Base-by-base conservation (phyloP, 2,113 vertebrate species). In the Ptilonorhynchus violaceus region DNA sequence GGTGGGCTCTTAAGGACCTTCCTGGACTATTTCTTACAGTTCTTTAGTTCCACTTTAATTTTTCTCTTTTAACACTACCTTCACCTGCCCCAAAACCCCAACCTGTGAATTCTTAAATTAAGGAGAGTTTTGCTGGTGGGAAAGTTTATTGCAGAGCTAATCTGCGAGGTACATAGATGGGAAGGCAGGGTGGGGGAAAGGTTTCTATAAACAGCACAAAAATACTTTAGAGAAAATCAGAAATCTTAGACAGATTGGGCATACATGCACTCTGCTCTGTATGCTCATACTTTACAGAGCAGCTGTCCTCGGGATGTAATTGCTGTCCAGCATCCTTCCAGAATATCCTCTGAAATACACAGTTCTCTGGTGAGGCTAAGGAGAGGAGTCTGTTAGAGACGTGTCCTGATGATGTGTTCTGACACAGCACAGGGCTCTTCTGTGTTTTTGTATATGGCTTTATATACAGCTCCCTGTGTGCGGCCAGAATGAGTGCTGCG, bases 181-280 rank as follows among this genome's bases (percentile, higher is more conserved):
- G 25, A 85, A 56, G 7, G 49, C 0, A 0, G 7, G 6, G 23
- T 0, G 0, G 9, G 7, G 6, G 5, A 6, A 5, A 4, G 28
- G 18, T 49, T 77, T 82, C 58, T 64, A n/a, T 72, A 82, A 91
- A 85, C 17, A 44, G 52, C 27, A 33, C 42, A 37, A 39, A 78
- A 62, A 37, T 35, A 59, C 23, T 78, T 63, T 3, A 63, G 46
- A 60, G 42, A 66, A 81, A 89, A 82, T 59, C 5, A 39, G 37
- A 82, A 64, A 12, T 77, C 13, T 67, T 69, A 30, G 58, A 39
- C n/a, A 47, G 52, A 75, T 7, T 42, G 17, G 15, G 9, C 28
- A 25, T 37, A 55, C 33, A 42, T 69, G 42, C 52, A 47, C 15
- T 37, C 37, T 58, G 25, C 19, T 68, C 56, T 56, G 25, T 27